Base-by-base conservation (phyloP, 1,140 invertebrate species). In the Pseudomyrmex sp. region DNA sequence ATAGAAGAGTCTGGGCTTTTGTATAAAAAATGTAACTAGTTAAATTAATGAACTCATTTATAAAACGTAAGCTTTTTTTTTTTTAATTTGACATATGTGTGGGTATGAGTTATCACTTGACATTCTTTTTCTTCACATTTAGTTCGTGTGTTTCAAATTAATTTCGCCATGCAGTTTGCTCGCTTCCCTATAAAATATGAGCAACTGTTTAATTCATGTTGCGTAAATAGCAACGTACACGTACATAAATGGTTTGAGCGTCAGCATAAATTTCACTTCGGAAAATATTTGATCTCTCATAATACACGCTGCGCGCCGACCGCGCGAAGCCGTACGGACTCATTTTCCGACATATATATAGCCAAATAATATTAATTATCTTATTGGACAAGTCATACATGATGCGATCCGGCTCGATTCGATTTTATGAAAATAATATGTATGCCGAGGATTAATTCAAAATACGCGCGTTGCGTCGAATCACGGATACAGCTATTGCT, bases 311-410 rank as follows among this genome's bases (percentile, higher is more conserved):
- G 48, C 15, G 9, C 23, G 66, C 50, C 8, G 0, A 23, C 15
- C 44, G 18, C 15, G 48, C 13, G 18, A 48, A 58, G n/a, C 35
- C 35, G 35, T 35, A 35, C 15, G 23, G n/a, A 59, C 54, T 76
- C 83, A 75, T 88, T 69, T 82, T 72, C 82, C 26, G 56, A 58
- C 54, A 74, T 56, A 35, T 35, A 35, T 35, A 76, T 58, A 70
- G 52, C 54, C 70, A 76, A 83, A 87, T 87, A 88, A 88, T 88
- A 88, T 87, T 88, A 88, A 88, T 88, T 87, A 87, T 66, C 58
- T 20, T 65, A 87, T 66, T 76, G 85, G 70, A 20, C 48, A 65
- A 76, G 23, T 58, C 8, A 52, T 50, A 56, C 61, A 46, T 52
- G 70, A 48, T 44, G 20, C 5, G 54, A 0, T 18, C 13, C 44